Evolutionary conservation across 2,888 invertebrate genomes (phyloP), one percentile per base, ranked within the genome.

Genomic region (Lochmaea capreae): DNA sequence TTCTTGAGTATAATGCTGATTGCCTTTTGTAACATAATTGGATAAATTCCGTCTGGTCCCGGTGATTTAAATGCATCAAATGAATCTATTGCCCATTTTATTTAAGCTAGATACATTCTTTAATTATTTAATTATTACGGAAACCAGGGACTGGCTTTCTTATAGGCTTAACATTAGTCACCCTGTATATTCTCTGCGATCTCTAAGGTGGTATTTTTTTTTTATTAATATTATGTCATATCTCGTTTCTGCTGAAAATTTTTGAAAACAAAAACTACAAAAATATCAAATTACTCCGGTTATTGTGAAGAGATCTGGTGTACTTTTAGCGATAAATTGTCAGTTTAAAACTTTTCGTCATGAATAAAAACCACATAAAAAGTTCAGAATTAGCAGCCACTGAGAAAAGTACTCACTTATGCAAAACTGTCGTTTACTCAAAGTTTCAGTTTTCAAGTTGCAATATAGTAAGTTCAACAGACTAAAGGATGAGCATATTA

Each of bases 351-450:
- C 65, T 71, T 71, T 63, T 43, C 52, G 46, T 43, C 65, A 65
- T 71, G 71, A 71, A 71, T 71, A 71, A 71, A 71, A 71, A 71
- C 65, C 46, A 46, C 54, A 65, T 71, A 71, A 73, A 73, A 73
- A 73, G 65, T 73, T 69, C 59, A 26, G 46, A 73, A 65, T 65
- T 65, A 73, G 69, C 65, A 65, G 59, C 68, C 65, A 69, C 69
- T 78, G 78, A 71, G 77, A 77, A 76, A 80, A 82, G 78, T 81
- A 78, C 80, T 82, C 81, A 78, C 78, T 82, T 82, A 82, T 81
- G 82, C 82, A 82, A 81, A 81, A 81, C 78, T 81, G 82, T 80
- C 82, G 81, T 81, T 81, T 79, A 79, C 76, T 76, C 74, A 76
- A 79, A 80, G 79, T 81, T 81, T 79, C 74, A 79, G 80, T 80